Evolutionary conservation across 2,888 invertebrate species (phyloP).

Genomic region (Seira musarum): DNA sequence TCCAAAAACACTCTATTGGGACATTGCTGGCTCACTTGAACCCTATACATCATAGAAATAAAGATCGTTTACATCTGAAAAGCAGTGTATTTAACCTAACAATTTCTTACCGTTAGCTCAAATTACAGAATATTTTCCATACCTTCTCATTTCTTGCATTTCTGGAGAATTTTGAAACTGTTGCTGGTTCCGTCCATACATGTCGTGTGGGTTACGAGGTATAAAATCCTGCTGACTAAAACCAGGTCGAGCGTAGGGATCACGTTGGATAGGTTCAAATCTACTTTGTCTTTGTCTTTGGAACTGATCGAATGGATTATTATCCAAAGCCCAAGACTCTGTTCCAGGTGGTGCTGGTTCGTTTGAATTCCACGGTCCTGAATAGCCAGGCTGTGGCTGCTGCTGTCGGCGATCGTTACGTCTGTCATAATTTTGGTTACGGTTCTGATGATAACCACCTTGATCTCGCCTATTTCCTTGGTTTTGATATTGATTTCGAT

Average conservation of each 20-base stretch:
- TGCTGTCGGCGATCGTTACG: background rate
- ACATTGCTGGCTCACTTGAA: constrained; percentile 47
- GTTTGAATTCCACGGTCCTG: background rate
- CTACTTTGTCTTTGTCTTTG: constrained; percentile 16
- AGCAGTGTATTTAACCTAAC: background rate
- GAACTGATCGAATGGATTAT: constrained; percentile 16
- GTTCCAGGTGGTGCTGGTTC: constrained; percentile 19
- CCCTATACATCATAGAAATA: constrained; percentile 35
- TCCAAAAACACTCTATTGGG: constrained; percentile 63
- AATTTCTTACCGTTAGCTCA: too few species aligned
- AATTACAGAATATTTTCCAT: too few species aligned
- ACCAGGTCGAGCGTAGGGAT: too few species aligned
- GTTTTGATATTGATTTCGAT: constrained; percentile 21
- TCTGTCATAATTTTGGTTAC: background rate
- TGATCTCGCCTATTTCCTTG: constrained; percentile 13
- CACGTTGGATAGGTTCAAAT: background rate
- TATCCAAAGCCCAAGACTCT: constrained; percentile 25
- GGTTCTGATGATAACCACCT: background rate
- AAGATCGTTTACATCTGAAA: background rate
- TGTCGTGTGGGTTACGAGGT: background rate
- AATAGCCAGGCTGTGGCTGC: constrained; percentile 10
- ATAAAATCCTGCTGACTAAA: too few species aligned
- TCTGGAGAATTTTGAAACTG: background rate
- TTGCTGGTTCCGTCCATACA: background rate
- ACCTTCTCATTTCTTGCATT: constrained; percentile 61